Conservation (phyloP, 2,797 vertebrate genomes). For the Tapera naevia region DNA sequence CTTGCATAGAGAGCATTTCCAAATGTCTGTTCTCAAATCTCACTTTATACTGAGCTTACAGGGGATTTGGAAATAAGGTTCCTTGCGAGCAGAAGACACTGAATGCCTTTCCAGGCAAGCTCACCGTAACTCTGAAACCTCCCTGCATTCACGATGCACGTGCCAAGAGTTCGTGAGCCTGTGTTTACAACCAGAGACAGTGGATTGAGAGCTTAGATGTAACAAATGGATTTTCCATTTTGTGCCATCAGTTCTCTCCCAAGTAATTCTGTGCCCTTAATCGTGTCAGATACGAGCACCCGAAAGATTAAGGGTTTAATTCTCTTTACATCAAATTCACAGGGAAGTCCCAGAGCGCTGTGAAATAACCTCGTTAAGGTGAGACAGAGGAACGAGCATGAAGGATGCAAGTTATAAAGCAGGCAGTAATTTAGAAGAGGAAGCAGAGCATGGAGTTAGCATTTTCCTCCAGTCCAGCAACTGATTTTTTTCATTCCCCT, state of each 20-base stretch:
- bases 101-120: not conserved
- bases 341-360: not conserved
- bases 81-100: not conserved
- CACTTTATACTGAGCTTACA: not conserved
- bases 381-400: not conserved
- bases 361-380: not conserved
- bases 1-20: not conserved
- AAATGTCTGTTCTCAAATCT: not conserved
- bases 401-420: not conserved
- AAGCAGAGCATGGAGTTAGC: not conserved
- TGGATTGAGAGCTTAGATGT: not conserved
- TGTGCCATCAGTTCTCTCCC: not conserved
- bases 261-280: not conserved
- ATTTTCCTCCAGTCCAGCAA: not conserved
- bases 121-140: not conserved
- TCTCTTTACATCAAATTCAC: not conserved
- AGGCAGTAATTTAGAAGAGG: not conserved
- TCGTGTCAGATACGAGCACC: not conserved
- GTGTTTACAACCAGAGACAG: not conserved
- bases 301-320: not conserved
- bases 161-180: not conserved
- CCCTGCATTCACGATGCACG: not conserved
- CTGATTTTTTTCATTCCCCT: not conserved
- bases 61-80: not conserved
- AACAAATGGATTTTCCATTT: not conserved